Evolutionary conservation across 2,113 vertebrate species (phyloP), one percentile per base, ranked within the genome.

Genomic region (Triplophysa rosa): DNA sequence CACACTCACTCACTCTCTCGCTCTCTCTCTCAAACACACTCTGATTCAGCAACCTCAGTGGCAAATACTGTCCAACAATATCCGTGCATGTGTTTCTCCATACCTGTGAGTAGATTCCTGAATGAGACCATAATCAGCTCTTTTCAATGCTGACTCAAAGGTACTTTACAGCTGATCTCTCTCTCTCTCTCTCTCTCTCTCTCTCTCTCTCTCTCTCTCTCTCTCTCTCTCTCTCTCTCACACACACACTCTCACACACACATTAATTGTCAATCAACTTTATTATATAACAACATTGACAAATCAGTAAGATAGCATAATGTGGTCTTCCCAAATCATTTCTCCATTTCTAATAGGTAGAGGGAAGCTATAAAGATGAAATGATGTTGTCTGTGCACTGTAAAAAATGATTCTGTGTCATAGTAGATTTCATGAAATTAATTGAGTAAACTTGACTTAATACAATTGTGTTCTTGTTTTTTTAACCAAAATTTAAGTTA

Each of bases 51-150:
- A 59, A 16, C n/a, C 54, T 4, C 37, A 59, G 71, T 62, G 58
- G 21, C 24, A 77, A 1, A 47, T 49, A 33, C 16, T 52, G 11
- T 64, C 45, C 33, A 42, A 73, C n/a, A 42, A n/a, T 77, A 56
- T 77, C 75, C 29, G 23, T 13, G 8, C 37, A 54, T 58, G 63
- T 29, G 52, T 67, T 59, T 59, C 54, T 63, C 47, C 58, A 47
- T 23, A 42, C 5, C 6, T 37, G 33, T 8, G 33, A 24, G 71
- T 45, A 75, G 72, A 74, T 45, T 62, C 73, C 23, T 73, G 14
- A 74, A 47, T 47, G 58, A 47, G 71, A 74, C 21, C 8, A 52
- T 23, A 58, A 40, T 77, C 24, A 45, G 11, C 13, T 52, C 16
- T 52, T 17, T 17, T 17, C 16, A 14, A 16, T 52, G 13, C 49